phyloP scores from a whole-genome alignment of 2,888 invertebrate species.

The Globia sparganii region DNA sequence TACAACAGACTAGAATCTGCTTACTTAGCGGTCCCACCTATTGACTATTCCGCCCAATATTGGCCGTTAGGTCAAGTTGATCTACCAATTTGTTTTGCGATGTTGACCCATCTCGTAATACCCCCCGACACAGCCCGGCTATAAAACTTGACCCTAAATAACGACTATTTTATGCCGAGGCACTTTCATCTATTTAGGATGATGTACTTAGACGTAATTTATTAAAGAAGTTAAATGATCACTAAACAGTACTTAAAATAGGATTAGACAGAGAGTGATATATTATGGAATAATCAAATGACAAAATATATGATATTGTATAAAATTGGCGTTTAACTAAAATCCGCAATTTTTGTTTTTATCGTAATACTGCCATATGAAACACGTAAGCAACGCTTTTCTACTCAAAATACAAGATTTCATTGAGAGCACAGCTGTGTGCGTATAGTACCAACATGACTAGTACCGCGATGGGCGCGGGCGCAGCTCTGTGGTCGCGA shows the following conservation, averaged over 20 bases:
- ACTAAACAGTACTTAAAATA: constrained; percentile 7
- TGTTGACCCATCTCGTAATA: constrained; percentile 47
- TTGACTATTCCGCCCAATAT: constrained; percentile 51
- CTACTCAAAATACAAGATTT: constrained; percentile 40
- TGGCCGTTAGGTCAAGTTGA: constrained; percentile 45
- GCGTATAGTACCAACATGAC: constrained; percentile 37
- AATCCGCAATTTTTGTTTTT: constrained; percentile 1
- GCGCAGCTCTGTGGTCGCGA: constrained; percentile 57
- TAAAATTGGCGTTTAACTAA: constrained; percentile 3
- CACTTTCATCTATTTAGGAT: constrained; percentile 33
- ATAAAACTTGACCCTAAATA: constrained; percentile 47
- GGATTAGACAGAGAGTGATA: not conserved
- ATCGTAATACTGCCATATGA: not conserved
- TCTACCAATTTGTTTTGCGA: constrained; percentile 49
- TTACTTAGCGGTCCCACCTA: constrained; percentile 34
- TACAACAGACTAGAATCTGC: constrained; percentile 23
- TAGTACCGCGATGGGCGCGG: constrained; percentile 43
- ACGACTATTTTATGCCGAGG: constrained; percentile 33
- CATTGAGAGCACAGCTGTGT: constrained; percentile 38
- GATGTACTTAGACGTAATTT: constrained; percentile 19
- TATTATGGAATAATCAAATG: not conserved
- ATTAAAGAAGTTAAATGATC: not conserved
- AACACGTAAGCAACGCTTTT: constrained; percentile 9
- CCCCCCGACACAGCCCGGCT: constrained; percentile 23
- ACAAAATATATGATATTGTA: not conserved